Evolutionary conservation across 1,140 invertebrate genomes (phyloP).

Genomic region (Monomorium pharaonis): DNA sequence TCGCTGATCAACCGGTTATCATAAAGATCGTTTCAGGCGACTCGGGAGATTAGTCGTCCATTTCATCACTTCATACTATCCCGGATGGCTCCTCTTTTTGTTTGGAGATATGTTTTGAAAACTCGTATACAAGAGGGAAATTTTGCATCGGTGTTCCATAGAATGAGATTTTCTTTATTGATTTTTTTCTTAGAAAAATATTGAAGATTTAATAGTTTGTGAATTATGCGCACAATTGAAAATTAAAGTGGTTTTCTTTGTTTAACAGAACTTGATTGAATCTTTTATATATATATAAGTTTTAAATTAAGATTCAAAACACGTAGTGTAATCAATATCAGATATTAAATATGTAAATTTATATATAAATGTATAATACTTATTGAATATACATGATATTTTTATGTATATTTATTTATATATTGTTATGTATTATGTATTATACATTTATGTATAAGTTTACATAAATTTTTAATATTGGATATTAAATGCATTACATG

Average conservation of each 20-base stretch:
- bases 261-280: not conserved
- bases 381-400: no score
- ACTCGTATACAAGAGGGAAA: not conserved
- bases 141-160: not conserved
- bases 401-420: not conserved
- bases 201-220: not conserved
- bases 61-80: not conserved
- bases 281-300: not conserved
- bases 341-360: no score
- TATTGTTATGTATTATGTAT: not conserved
- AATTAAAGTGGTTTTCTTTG: not conserved
- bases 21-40: not conserved
- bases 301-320: no score
- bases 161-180: not conserved
- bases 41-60: constrained; percentile 6
- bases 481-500: not conserved
- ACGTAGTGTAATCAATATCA: no score
- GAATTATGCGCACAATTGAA: not conserved
- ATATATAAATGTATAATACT: no score
- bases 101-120: constrained; percentile 2
- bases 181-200: not conserved
- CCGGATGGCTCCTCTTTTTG: not conserved
- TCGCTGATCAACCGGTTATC: constrained; percentile 33
- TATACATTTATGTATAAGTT: not conserved
- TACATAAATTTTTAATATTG: not conserved